A percentile compares a stretch with the other conserved stretches of the same genome.
Evolutionary conservation across 2,797 vertebrate species (phyloP).

Genomic region (Anguilla obscura): DNA sequence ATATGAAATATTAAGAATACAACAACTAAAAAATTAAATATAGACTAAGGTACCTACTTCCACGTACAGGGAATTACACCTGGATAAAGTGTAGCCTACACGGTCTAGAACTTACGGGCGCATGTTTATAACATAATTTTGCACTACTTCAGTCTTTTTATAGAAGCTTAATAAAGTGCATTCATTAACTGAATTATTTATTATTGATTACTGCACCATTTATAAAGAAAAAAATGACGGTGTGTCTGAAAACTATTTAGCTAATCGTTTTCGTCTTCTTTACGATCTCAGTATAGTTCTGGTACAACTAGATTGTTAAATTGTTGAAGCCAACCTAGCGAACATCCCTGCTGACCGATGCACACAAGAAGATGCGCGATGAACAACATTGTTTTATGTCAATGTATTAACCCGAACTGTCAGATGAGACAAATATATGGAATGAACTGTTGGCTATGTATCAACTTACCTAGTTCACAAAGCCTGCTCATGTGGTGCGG

Average conservation of each 20-base stretch:
- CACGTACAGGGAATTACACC: neutral
- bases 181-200: too few relatives aligned
- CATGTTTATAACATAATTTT: neutral
- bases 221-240: neutral
- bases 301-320: neutral
- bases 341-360: neutral
- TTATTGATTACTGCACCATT: neutral
- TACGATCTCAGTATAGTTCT: neutral
- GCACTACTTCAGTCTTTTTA: neutral
- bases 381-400: neutral
- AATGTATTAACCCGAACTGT: conserved; percentile 2
- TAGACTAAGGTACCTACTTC: too few relatives aligned
- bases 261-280: neutral
- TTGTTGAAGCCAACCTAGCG: neutral
- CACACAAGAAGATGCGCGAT: neutral
- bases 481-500: conserved; percentile 97
- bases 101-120: neutral
- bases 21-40: too few relatives aligned
- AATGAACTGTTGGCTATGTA: neutral
- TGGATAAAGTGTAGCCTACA: neutral
- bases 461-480: conserved; percentile 88
- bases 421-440: neutral
- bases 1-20: too few relatives aligned
- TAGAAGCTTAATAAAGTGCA: neutral
- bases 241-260: neutral